A percentile compares a stretch with the other conserved stretches of the same genome.
These are phyloP conservation scores for Clarias fuscus DNA, from an alignment of 2,797 vertebrate species.

Conservation along the genomic window DNA sequence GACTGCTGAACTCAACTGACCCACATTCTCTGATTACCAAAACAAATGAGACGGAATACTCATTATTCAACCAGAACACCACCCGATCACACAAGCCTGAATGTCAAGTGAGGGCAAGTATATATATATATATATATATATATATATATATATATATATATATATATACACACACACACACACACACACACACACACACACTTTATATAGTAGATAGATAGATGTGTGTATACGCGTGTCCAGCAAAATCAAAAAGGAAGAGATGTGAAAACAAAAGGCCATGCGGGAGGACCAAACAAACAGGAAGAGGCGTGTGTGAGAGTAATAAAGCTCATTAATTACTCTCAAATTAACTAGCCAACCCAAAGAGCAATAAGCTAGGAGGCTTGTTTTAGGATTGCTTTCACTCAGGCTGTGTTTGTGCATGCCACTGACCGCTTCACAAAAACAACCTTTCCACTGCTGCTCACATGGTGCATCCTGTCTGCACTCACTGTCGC, in stretches of 20 bases:
- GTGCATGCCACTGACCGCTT: neutral
- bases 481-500: conserved; percentile 25
- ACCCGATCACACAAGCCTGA: conserved; percentile 54
- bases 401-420: neutral
- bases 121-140: neutral
- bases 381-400: neutral
- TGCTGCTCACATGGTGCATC: conserved; percentile 25
- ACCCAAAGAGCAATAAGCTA: neutral
- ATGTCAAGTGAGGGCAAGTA: conserved; percentile 40
- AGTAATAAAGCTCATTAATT: neutral
- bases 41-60: conserved; percentile 71
- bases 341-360: neutral
- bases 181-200: too few relatives aligned
- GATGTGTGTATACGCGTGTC: neutral
- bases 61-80: conserved; percentile 62
- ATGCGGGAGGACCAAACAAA: too few relatives aligned
- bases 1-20: conserved; percentile 79
- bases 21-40: conserved; percentile 75
- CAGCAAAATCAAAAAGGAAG: neutral
- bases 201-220: neutral
- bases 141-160: too few relatives aligned
- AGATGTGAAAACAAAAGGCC: neutral
- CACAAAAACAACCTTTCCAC: conserved; percentile 5
- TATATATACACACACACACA: too few relatives aligned
- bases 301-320: neutral